phyloP scores from a whole-genome alignment of 2,797 vertebrate species.

The Megaceryle alcyon region DNA sequence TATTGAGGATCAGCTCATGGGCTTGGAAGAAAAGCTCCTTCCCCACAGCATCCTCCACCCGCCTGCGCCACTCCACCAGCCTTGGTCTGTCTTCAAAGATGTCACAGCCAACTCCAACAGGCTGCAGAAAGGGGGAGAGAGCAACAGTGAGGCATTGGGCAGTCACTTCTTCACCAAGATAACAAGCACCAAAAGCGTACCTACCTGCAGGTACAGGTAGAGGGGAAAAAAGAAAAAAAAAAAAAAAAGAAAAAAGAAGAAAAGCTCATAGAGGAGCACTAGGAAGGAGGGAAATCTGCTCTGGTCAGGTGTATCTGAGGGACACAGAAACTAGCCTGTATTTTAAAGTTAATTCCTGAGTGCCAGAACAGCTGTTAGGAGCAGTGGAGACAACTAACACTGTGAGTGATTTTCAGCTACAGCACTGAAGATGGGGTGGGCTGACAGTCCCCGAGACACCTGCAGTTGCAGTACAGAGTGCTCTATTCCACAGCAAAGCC shows the following conservation, averaged over 20 bases:
- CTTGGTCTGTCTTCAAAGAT: slow-evolving; percentile 78
- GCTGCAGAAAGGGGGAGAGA: slow-evolving; percentile 65
- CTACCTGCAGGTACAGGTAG: background rate
- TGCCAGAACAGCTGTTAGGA: background rate
- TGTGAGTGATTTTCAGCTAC: background rate
- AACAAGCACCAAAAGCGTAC: background rate
- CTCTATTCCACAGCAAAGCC: background rate
- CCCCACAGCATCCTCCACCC: slow-evolving; percentile 80
- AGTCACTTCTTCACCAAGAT: background rate
- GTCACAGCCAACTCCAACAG: slow-evolving; percentile 78
- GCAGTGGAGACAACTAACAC: background rate
- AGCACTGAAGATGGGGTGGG: background rate
- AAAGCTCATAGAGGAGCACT: background rate
- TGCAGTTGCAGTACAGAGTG: background rate
- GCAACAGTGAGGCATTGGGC: background rate
- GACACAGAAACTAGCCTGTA: background rate
- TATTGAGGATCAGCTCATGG: slow-evolving; percentile 76
- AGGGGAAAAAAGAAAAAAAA: background rate
- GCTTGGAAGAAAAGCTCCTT: slow-evolving; percentile 82
- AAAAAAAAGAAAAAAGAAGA: background rate
- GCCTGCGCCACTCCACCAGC: slow-evolving; percentile 81
- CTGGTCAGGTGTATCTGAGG: fast-evolving
- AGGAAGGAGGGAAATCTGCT: background rate
- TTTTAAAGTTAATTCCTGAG: background rate
- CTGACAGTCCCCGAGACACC: background rate